These are phyloP conservation scores for Heliconius sara DNA, from an alignment of 2,888 invertebrate genomes.

Conservation along the genomic window DNA sequence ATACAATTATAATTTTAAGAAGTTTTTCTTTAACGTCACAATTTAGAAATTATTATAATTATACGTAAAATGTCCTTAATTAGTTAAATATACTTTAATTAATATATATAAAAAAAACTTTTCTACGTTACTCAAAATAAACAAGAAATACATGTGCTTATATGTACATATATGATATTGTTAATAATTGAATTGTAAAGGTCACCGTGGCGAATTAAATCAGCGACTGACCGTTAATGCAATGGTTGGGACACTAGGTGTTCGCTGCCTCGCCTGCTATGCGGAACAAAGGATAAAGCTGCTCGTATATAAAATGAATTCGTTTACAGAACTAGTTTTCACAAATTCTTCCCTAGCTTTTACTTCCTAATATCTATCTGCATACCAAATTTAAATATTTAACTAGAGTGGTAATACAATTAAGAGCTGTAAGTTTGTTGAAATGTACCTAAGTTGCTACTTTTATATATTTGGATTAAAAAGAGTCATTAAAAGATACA, in stretches of 20 bases:
- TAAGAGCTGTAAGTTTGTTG: constrained; percentile 1
- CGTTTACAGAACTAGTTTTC: background rate
- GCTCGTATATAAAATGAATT: background rate
- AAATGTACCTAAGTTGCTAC: background rate
- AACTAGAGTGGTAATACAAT: background rate
- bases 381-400: constrained; percentile 15
- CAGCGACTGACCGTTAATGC: too few relatives aligned
- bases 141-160: too few relatives aligned
- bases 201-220: too few relatives aligned
- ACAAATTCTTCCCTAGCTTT: background rate
- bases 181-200: too few relatives aligned
- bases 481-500: too few relatives aligned
- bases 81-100: too few relatives aligned
- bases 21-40: background rate
- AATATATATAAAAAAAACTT: too few relatives aligned
- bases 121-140: too few relatives aligned
- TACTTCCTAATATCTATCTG: background rate
- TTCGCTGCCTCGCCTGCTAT: too few relatives aligned
- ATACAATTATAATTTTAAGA: background rate
- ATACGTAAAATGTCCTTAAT: background rate
- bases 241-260: too few relatives aligned
- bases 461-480: background rate
- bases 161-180: too few relatives aligned
- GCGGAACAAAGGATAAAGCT: too few relatives aligned
- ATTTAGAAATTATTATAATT: background rate